A percentile compares a stretch with the other conserved stretches of the same genome.
Conservation (phyloP, 2,888 invertebrate species). For the Eueremaeus valkanovi region DNA sequence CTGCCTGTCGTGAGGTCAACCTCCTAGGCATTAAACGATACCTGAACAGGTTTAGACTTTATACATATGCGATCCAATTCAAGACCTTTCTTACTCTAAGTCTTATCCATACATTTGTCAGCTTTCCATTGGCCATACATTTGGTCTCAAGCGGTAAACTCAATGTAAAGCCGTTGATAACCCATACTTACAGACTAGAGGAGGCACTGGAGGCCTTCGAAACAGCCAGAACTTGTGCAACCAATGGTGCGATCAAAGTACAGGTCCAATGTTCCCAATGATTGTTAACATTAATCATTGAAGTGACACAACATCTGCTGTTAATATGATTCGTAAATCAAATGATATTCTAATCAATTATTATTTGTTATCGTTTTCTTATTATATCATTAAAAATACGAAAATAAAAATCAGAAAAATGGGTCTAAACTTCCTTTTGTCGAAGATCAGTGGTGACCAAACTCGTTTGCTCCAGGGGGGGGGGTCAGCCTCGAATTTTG, state of each 20-base stretch:
- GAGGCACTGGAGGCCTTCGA: constrained; percentile 36
- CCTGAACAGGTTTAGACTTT: constrained; percentile 38
- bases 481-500: too few species aligned
- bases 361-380: too few species aligned
- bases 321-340: too few species aligned
- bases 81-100: neutral
- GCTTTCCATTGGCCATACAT: constrained; percentile 41
- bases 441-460: too few species aligned
- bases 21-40: constrained; percentile 30
- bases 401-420: too few species aligned
- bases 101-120: neutral
- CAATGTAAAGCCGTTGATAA: constrained; percentile 33
- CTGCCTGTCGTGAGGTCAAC: constrained; percentile 38
- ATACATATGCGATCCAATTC: neutral
- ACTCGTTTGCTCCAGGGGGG: too few species aligned
- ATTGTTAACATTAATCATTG: too few species aligned
- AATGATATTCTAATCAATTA: too few species aligned
- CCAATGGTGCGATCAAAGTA: constrained; percentile 5
- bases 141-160: constrained; percentile 31
- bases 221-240: neutral
- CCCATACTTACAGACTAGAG: constrained; percentile 29
- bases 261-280: neutral
- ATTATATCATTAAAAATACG: too few species aligned
- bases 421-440: too few species aligned
- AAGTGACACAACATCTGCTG: too few species aligned